These are phyloP conservation scores for Nomada goodeniana DNA, from an alignment of 2,888 invertebrate genomes.

Conservation along the genomic window DNA sequence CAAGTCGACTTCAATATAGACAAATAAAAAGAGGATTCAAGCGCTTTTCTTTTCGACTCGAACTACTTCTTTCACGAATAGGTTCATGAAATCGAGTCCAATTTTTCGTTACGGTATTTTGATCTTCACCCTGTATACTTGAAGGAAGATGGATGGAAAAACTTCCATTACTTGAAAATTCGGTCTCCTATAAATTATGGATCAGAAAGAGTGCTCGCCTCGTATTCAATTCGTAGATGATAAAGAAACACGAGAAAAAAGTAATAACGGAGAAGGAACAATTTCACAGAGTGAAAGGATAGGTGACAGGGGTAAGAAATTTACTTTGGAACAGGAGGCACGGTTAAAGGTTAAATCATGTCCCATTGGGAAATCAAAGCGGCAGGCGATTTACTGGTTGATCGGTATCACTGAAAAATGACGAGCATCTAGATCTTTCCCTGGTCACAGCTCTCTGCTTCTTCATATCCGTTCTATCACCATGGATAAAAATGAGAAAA, in stretches of 20 bases:
- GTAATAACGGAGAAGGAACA: constrained; percentile 20
- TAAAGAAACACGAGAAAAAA: background rate
- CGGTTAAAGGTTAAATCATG: constrained; percentile 37
- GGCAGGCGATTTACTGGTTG: constrained; percentile 45
- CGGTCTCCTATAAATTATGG: constrained; percentile 11
- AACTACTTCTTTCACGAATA: background rate
- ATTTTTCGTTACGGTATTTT: background rate
- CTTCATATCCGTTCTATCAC: constrained; percentile 29
- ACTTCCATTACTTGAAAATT: constrained; percentile 12
- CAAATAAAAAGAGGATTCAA: background rate
- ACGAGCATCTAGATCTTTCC: constrained; percentile 39
- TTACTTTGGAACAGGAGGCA: background rate
- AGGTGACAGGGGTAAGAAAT: background rate
- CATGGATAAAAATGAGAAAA: constrained; percentile 41
- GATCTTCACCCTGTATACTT: too few relatives aligned
- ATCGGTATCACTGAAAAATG: constrained; percentile 39
- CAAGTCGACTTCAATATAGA: too few relatives aligned
- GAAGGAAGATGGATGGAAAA: background rate
- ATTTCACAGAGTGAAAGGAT: constrained; percentile 11
- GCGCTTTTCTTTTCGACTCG: background rate
- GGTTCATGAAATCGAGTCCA: background rate
- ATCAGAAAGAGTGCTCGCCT: background rate
- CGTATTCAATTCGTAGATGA: constrained; percentile 15
- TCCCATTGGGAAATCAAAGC: constrained; percentile 57
- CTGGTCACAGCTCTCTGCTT: constrained; percentile 37